Evolutionary conservation across 2,113 vertebrate genomes (phyloP).

Genomic region (Oncorhynchus nerka): DNA sequence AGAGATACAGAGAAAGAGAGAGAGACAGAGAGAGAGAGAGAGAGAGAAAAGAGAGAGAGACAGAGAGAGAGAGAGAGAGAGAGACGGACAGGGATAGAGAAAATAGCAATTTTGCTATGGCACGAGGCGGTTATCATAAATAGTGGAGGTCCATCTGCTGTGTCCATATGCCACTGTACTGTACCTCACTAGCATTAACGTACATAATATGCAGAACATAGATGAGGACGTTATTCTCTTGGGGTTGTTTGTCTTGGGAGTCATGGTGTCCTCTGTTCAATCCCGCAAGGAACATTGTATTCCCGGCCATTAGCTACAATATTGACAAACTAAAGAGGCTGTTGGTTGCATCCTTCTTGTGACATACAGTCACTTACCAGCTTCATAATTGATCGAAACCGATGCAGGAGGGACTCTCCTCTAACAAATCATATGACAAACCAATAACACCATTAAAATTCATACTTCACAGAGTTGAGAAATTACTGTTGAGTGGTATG

Average conservation of each 20-base stretch:
- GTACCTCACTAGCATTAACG: slow-evolving; percentile 11
- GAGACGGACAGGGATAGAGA: too few relatives aligned
- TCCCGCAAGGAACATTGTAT: too few relatives aligned
- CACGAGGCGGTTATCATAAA: background rate
- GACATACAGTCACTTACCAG: background rate
- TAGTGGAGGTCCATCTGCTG: slow-evolving; percentile 49
- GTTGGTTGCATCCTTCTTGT: background rate
- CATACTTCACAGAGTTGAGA: too few relatives aligned
- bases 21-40: rapidly evolving
- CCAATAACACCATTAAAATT: too few relatives aligned
- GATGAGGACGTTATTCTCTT: too few relatives aligned
- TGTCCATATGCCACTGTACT: slow-evolving; percentile 43
- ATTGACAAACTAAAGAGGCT: background rate
- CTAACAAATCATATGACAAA: too few relatives aligned
- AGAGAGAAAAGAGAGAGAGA: too few relatives aligned
- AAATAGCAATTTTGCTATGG: background rate
- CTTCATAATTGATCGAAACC: background rate
- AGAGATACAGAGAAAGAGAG: rapidly evolving
- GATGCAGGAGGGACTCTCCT: too few relatives aligned
- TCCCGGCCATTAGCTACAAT: too few relatives aligned
- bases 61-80: too few relatives aligned
- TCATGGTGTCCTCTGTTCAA: too few relatives aligned
- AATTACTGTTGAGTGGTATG: background rate
- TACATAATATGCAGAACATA: slow-evolving; percentile 15
- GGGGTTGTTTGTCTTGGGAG: too few relatives aligned